A percentile compares a stretch with the other conserved stretches of the same genome.
Evolutionary conservation across 2,888 invertebrate species (phyloP).

Genomic region (Acanthosoma haemorrhoidale): DNA sequence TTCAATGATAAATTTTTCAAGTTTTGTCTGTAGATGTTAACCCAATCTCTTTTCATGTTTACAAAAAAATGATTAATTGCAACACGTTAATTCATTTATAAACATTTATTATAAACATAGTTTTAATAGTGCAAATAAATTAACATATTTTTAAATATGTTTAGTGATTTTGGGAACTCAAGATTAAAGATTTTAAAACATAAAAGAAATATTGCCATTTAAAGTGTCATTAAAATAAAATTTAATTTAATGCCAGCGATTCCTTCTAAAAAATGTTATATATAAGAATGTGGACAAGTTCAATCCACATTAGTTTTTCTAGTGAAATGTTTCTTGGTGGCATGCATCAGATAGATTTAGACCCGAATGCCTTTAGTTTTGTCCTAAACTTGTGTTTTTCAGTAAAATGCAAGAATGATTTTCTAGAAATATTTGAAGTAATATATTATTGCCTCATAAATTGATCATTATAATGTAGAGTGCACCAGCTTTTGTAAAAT

Average conservation of each 20-base stretch:
- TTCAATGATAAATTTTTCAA: too few species aligned
- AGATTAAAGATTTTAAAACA: background rate
- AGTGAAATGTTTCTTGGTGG: constrained; percentile 61
- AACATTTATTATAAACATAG: too few species aligned
- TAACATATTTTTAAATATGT: background rate
- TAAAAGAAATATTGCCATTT: background rate
- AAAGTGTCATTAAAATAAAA: background rate
- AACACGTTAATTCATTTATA: too few species aligned
- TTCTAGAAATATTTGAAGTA: constrained; percentile 25
- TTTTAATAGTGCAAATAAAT: too few species aligned
- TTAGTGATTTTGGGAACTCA: constrained; percentile 29
- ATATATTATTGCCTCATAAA: constrained; percentile 29
- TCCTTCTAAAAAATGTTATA: background rate
- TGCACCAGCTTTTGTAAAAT: constrained; percentile 37
- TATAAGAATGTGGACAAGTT: constrained; percentile 38
- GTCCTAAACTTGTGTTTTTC: constrained; percentile 24
- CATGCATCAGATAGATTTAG: constrained; percentile 48
- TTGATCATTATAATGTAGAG: constrained; percentile 27
- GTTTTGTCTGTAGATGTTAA: too few species aligned
- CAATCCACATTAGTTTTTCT: constrained; percentile 36
- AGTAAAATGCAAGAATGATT: constrained; percentile 31
- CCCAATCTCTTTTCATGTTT: too few species aligned
- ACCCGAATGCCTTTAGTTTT: constrained; percentile 36
- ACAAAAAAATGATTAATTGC: too few species aligned
- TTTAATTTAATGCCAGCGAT: background rate